A percentile compares a stretch with the other conserved stretches of the same genome.
phyloP scores from a whole-genome alignment of 37 sponge, comb jelly and placozoan species.

The Aplysina aerophoba region DNA sequence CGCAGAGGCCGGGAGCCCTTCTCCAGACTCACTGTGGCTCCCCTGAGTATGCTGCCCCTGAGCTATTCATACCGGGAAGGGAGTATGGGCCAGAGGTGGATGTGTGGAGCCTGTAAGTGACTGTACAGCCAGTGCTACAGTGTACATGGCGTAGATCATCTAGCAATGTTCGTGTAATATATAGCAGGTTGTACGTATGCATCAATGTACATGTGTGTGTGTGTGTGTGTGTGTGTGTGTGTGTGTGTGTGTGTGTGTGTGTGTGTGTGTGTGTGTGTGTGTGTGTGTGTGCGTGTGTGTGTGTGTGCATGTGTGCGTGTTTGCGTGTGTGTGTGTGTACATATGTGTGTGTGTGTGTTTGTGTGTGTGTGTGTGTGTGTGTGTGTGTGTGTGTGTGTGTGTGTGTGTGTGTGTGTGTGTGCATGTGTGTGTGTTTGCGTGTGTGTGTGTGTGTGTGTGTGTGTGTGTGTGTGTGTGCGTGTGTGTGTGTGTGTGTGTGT shows the following conservation, averaged over 20 bases:
- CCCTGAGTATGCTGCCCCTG: conserved; percentile 99
- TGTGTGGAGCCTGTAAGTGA: conserved; percentile 95
- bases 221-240: too few species aligned
- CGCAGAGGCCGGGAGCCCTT: conserved; percentile 80
- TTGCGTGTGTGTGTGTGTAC: neutral
- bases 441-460: conserved; percentile 39
- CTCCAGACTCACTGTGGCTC: conserved; percentile 97
- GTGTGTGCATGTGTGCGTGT: too few species aligned
- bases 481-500: neutral
- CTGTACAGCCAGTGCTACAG: neutral
- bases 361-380: neutral
- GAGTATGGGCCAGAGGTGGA: conserved; percentile 97
- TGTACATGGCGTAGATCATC: too few species aligned
- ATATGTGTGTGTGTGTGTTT: neutral
- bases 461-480: neutral
- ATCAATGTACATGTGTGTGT: too few species aligned
- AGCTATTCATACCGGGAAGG: conserved; percentile 95
- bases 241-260: too few species aligned
- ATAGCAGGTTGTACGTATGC: too few species aligned
- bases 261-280: neutral
- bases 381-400: conserved; percentile 54
- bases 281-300: neutral
- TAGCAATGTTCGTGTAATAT: too few species aligned
- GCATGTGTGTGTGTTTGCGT: conserved; percentile 47
- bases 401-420: conserved; percentile 47